Evolutionary conservation across 2,113 vertebrate genomes (phyloP).

Genomic region (Cromileptes altivelis): DNA sequence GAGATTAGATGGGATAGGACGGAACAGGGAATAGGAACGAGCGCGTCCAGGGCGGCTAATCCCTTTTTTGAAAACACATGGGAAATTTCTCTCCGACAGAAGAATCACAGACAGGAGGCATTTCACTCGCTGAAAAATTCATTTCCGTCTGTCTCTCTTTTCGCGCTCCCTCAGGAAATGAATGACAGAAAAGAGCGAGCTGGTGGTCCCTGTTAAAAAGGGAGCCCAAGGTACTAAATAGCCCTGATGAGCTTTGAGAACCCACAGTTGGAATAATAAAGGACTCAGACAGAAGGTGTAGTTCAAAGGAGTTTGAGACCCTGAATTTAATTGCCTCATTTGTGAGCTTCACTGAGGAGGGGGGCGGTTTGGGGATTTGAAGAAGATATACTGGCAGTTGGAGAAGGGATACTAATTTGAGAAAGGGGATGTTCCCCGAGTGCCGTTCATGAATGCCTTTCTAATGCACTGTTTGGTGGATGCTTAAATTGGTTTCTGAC

Average conservation of each 20-base stretch:
- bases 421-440: constrained; percentile 39
- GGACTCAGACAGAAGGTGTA: constrained; percentile 69
- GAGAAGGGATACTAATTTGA: constrained; percentile 62
- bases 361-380: constrained; percentile 56
- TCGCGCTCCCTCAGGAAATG: constrained; percentile 45
- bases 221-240: constrained; percentile 55
- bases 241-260: constrained; percentile 68
- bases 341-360: constrained; percentile 60
- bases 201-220: constrained; percentile 67
- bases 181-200: constrained; percentile 57
- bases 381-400: constrained; percentile 40
- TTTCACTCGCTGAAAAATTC: constrained; percentile 53
- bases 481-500: constrained; percentile 47
- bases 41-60: constrained; percentile 56
- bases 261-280: constrained; percentile 69
- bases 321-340: constrained; percentile 76
- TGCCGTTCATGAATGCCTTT: constrained; percentile 31
- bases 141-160: constrained; percentile 38
- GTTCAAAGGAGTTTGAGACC: constrained; percentile 69
- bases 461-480: constrained; percentile 30
- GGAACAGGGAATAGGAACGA: constrained; percentile 64
- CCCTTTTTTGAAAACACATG: constrained; percentile 69
- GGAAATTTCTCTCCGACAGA: constrained; percentile 61
- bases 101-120: constrained; percentile 48
- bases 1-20: constrained; percentile 66